A percentile compares a stretch with the other conserved stretches of the same genome.
Conservation (phyloP, 2,888 invertebrate genomes). For the Drosophila greeni region DNA sequence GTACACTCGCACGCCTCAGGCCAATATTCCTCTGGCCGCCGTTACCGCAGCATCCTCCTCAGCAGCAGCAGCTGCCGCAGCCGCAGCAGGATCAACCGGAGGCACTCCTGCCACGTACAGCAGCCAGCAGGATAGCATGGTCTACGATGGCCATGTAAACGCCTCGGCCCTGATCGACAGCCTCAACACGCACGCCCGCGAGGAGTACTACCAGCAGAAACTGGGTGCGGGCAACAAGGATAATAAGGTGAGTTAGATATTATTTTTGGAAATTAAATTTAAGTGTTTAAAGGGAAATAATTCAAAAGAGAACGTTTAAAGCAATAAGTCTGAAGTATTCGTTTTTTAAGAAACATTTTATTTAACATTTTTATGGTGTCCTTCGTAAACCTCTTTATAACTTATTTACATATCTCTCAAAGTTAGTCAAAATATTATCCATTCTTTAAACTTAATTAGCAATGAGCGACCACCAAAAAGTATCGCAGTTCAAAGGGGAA, state of each 20-base stretch:
- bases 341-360: too few relatives aligned
- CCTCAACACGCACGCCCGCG: constrained; percentile 77
- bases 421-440: constrained; percentile 19
- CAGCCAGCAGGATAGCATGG: constrained; percentile 65
- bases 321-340: not conserved
- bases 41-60: constrained; percentile 45
- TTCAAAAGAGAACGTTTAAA: not conserved
- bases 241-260: constrained; percentile 35
- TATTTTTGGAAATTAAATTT: not conserved
- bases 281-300: not conserved
- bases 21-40: constrained; percentile 57
- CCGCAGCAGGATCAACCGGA: constrained; percentile 41
- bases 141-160: constrained; percentile 78
- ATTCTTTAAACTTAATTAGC: constrained; percentile 59
- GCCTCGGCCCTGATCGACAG: constrained; percentile 79
- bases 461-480: constrained; percentile 26
- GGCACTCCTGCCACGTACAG: constrained; percentile 44
- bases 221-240: constrained; percentile 47
- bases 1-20: constrained; percentile 66
- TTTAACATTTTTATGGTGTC: too few relatives aligned
- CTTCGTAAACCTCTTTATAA: too few relatives aligned
- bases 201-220: constrained; percentile 78
- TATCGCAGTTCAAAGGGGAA: constrained; percentile 23
- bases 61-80: constrained; percentile 28
- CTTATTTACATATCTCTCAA: too few relatives aligned